Evolutionary conservation across 2,888 invertebrate species (phyloP), one percentile per base, ranked within the genome.

Genomic region (Caenorhabditis imperialis): DNA sequence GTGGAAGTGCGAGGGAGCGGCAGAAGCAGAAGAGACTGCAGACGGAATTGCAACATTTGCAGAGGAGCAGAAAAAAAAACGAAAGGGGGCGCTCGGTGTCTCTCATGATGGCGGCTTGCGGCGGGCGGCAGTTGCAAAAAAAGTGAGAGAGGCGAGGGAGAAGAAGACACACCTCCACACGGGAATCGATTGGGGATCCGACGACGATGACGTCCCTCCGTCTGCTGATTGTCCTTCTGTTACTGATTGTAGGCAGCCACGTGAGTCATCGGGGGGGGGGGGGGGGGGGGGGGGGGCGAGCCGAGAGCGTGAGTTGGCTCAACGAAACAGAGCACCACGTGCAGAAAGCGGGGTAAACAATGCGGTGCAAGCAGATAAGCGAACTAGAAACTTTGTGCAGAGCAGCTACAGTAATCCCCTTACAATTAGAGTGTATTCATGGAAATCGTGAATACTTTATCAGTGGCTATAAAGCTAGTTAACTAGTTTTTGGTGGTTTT

Each of bases 31-130:
- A 14, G 20, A 16, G 38, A 38, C n/a, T n/a, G n/a, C n/a, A n/a
- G n/a, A n/a, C n/a, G n/a, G n/a, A n/a, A n/a, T 47, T 65, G 65
- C 55, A 65, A 55, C 65, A 55, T 65, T 65, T 65, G 53, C 54
- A 62, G 62, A 62, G 37, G 22, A 23, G 30, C 16, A 35, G n/a
- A 25, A 16, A 38, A 27, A 37, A 53, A 38, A 37, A 53, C 23
- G 45, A 50, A 61, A 51, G 33, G n/a, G 18, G 12, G 38, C n/a
- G 54, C 42, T 20, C 30, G 23, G 37, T n/a, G 53, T 45, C 44
- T 10, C 38, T 18, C 16, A 40, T 44, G 33, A 33, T 22, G 33
- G 16, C 22, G 33, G 30, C 16, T 16, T 14, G 12, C 30, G 42
- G 25, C 20, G 27, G 35, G 47, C 37, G 35, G 22, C 50, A 51